Percentiles rank a stretch among this genome's conserved stretches.
phyloP scores from a whole-genome alignment of 2,888 invertebrate genomes.

The Aethes cnicana region DNA sequence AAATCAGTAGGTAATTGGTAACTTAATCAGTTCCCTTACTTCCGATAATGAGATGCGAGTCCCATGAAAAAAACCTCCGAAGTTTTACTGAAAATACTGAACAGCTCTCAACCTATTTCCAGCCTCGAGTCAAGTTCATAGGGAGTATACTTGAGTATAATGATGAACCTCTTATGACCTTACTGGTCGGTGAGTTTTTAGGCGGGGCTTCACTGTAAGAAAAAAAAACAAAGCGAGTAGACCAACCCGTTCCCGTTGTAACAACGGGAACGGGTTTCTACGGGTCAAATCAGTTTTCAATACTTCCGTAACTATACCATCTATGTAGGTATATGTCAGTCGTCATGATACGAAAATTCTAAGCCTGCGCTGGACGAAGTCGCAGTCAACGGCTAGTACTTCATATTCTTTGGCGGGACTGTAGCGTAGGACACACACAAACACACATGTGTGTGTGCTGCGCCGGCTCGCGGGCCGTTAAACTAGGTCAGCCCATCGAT shows the following conservation, averaged over 20 bases:
- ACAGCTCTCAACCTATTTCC: slow-evolving; percentile 19
- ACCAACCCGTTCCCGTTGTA: too few relatives aligned
- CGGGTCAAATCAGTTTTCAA: too few relatives aligned
- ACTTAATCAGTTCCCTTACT: too few relatives aligned
- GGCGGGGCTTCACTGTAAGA: slow-evolving; percentile 3
- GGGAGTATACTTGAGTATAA: slow-evolving; percentile 16
- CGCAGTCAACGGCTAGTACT: too few relatives aligned
- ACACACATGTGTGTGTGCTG: slow-evolving; percentile 22
- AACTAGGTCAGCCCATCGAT: slow-evolving; percentile 75
- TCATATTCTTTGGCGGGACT: too few relatives aligned
- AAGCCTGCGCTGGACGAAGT: too few relatives aligned
- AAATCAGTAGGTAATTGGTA: too few relatives aligned
- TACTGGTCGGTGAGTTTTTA: slow-evolving; percentile 12
- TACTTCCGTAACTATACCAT: too few relatives aligned
- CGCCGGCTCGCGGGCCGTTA: slow-evolving; percentile 37
- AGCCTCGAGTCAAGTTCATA: slow-evolving; percentile 23
- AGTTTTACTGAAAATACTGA: slow-evolving; percentile 13
- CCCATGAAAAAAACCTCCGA: slow-evolving; percentile 10
- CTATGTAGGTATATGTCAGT: too few relatives aligned
- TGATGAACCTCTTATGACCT: slow-evolving; percentile 13
- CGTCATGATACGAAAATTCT: too few relatives aligned
- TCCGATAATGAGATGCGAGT: slow-evolving; percentile 3
- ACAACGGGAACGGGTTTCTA: too few relatives aligned
- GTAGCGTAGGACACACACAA: slow-evolving; percentile 7
- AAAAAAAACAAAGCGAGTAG: too few relatives aligned